A percentile compares a stretch with the other conserved stretches of the same genome.
These are phyloP conservation scores for Anolis carolinensis DNA, from an alignment of 2,113 vertebrate species.

Conservation along the genomic window DNA sequence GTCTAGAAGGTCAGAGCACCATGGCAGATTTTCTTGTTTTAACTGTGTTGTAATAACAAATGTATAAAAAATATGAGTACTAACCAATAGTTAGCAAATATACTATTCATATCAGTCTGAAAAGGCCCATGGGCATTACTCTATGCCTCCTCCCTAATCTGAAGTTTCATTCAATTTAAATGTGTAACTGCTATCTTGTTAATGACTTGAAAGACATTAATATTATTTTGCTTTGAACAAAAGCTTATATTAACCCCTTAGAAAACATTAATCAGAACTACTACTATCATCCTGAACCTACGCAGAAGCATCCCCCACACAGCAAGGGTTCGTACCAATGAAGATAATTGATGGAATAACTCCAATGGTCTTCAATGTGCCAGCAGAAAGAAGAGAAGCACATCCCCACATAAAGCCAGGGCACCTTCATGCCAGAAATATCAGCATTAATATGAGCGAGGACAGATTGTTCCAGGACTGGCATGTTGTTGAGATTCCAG, in stretches of 20 bases:
- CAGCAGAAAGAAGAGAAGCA: conserved; percentile 99
- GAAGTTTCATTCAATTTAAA: background rate
- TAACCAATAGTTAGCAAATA: background rate
- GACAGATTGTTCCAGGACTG: conserved; percentile 96
- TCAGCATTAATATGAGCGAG: conserved; percentile 96
- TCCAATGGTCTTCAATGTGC: conserved; percentile 99
- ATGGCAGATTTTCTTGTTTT: background rate
- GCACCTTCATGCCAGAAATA: conserved; percentile 99
- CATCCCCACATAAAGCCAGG: conserved; percentile 98
- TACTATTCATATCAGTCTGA: background rate
- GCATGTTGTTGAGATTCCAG: conserved; percentile 99
- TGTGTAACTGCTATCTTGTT: background rate
- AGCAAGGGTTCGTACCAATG: conserved; percentile 84
- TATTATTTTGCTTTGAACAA: background rate
- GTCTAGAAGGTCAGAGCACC: background rate
- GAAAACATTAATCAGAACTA: background rate
- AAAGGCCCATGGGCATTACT: background rate
- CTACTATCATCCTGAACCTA: background rate
- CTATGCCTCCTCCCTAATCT: background rate
- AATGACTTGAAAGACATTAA: background rate
- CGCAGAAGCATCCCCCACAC: background rate
- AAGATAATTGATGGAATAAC: conserved; percentile 98
- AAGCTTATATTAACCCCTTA: background rate
- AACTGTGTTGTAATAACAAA: background rate
- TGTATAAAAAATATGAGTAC: background rate